Conservation (phyloP, 1,140 invertebrate species). For the Leguminivora glycinivorella region DNA sequence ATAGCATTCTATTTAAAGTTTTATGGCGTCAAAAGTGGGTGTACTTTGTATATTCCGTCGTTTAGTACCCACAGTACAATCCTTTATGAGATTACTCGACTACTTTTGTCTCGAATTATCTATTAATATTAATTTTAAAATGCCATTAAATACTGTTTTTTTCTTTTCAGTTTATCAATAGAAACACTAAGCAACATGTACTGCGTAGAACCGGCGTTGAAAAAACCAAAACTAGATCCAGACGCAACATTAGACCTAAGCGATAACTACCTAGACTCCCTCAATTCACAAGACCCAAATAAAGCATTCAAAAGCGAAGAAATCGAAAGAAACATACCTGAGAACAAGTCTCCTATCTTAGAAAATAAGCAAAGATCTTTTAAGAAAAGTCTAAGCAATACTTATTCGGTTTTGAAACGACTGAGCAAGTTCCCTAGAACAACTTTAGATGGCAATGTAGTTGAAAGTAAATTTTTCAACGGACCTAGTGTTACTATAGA, state of each 20-base stretch:
- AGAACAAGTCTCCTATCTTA: constrained; percentile 69
- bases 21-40: too few relatives aligned
- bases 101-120: too few relatives aligned
- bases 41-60: too few relatives aligned
- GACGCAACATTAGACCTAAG: constrained; percentile 34
- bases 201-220: constrained; percentile 58
- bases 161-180: constrained; percentile 66
- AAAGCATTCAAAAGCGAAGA: constrained; percentile 41
- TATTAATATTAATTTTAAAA: too few relatives aligned
- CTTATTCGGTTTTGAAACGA: constrained; percentile 55
- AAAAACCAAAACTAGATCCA: constrained; percentile 56
- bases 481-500: constrained; percentile 43
- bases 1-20: too few relatives aligned
- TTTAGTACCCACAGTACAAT: too few relatives aligned
- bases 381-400: constrained; percentile 54
- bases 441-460: constrained; percentile 58
- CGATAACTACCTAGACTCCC: constrained; percentile 38
- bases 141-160: constrained; percentile 22
- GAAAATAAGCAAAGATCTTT: constrained; percentile 65
- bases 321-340: constrained; percentile 26
- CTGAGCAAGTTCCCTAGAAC: constrained; percentile 73
- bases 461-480: constrained; percentile 74
- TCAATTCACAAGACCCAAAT: constrained; percentile 42
- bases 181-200: constrained; percentile 73
- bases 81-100: too few relatives aligned